A percentile compares a stretch with the other conserved stretches of the same genome.
Conservation (phyloP, 2,113 vertebrate species). For the Indri indri region DNA sequence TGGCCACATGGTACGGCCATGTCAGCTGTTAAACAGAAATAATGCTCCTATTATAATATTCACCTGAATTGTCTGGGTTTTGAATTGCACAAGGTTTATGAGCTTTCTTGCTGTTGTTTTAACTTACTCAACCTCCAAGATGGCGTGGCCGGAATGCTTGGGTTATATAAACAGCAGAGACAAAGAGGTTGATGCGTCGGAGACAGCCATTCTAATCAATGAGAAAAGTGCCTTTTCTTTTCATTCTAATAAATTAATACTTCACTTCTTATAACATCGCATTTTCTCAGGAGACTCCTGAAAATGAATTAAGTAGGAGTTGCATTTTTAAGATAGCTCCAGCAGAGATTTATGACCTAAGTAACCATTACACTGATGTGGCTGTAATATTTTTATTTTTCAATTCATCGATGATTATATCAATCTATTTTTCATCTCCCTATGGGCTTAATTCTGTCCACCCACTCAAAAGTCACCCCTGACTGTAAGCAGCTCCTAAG, state of each 20-base stretch:
- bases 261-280: slow-evolving; percentile 20
- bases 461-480: slow-evolving; percentile 44
- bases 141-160: not conserved
- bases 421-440: slow-evolving; percentile 47
- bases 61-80: not conserved
- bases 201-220: slow-evolving; percentile 3
- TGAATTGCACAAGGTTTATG: not conserved
- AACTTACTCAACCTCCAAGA: not conserved
- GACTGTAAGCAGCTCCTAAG: not conserved
- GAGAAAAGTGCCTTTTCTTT: not conserved
- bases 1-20: not conserved
- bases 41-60: not conserved
- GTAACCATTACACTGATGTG: slow-evolving; percentile 39
- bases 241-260: slow-evolving; percentile 47
- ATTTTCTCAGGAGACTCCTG: slow-evolving; percentile 55
- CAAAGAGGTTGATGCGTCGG: not conserved
- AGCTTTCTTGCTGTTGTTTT: not conserved
- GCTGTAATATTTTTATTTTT: slow-evolving; percentile 61
- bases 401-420: slow-evolving; percentile 38
- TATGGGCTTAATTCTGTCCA: slow-evolving; percentile 45
- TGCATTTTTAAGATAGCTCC: slow-evolving; percentile 43
- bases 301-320: slow-evolving; percentile 56
- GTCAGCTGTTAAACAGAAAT: slow-evolving; percentile 13
- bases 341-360: slow-evolving; percentile 40
- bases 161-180: not conserved